Conservation (phyloP, 2,113 vertebrate species). For the Cebus imitator region DNA sequence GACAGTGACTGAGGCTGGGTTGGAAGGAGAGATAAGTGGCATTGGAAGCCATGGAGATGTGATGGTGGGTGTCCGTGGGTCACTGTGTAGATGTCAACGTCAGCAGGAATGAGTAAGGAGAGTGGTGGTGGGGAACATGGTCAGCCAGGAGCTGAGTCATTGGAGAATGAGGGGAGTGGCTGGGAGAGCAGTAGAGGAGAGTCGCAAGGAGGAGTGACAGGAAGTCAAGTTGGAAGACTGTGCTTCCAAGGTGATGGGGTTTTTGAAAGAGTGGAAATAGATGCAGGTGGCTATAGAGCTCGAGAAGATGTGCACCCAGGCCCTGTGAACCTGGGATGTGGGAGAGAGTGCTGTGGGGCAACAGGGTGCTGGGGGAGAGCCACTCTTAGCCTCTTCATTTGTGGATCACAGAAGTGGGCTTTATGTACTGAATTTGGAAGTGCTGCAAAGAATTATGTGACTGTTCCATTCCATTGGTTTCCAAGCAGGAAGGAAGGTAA, state of each 20-base stretch:
- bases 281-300: not conserved
- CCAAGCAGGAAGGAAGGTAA: not conserved
- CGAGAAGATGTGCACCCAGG: too few species aligned
- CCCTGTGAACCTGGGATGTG: not conserved
- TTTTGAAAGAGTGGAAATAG: not conserved
- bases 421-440: not conserved
- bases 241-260: not conserved
- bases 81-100: not conserved
- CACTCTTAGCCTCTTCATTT: not conserved
- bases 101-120: not conserved
- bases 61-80: not conserved
- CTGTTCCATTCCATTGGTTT: slow-evolving; percentile 26
- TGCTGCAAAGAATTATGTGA: not conserved
- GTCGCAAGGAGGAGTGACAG: too few species aligned
- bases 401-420: not conserved
- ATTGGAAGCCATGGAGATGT: not conserved
- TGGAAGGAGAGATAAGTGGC: not conserved
- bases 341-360: not conserved
- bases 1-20: not conserved
- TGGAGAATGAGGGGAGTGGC: not conserved
- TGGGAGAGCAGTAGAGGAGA: not conserved
- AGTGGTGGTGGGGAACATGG: not conserved
- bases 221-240: not conserved
- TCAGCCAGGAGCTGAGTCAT: not conserved
- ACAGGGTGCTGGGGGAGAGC: not conserved